Evolutionary conservation across 2,113 vertebrate species (phyloP), one percentile per base, ranked within the genome.

Genomic region (Nanorana parkeri): DNA sequence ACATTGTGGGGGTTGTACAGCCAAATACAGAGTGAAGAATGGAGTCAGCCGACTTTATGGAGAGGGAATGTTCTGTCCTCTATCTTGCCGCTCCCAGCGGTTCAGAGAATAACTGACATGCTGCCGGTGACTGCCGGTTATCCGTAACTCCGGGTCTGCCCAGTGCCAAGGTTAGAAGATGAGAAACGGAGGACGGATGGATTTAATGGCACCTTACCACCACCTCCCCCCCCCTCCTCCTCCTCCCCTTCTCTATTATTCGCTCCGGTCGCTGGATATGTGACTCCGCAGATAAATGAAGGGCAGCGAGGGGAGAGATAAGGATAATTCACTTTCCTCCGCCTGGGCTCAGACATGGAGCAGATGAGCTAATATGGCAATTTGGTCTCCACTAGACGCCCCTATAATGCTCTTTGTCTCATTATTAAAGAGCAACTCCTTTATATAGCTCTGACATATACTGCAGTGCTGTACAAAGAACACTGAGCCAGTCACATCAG

Each of bases 311-410:
- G 68, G 54, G 24, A n/a, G 36, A 8, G 72, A 60, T 75, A 75
- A 29, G 52, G 28, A 55, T 55, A 56, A 75, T 75, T 75, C 72
- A 75, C 72, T 29, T 74, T 24, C 52, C 28, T 24, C 54, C 1
- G 51, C 17, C 5, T 26, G 29, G 71, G 19, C 71, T 58, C 51
- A 73, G 69, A 74, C 71, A 20, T 56, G 51, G 17, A 56, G 71
- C 71, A 58, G 26, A 60, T 55, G 24, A 20, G 26, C 28, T 32
- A 75, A 75, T 32, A 21, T 75, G 72, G 41, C 72, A 75, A 55
- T n/a, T 20, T n/a, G 17, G 20, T 69, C 41, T 47, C 13, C 41
- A 2, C 8, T 47, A 47, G 7, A 47, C 41, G 1, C 41, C 13
- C 41, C 41, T 41, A 1, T 47, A 47, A 36, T 36, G 32, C 32